Evolutionary conservation across 2,113 vertebrate species (phyloP), one percentile per base, ranked within the genome.

Genomic region (Cheilinus undulatus): DNA sequence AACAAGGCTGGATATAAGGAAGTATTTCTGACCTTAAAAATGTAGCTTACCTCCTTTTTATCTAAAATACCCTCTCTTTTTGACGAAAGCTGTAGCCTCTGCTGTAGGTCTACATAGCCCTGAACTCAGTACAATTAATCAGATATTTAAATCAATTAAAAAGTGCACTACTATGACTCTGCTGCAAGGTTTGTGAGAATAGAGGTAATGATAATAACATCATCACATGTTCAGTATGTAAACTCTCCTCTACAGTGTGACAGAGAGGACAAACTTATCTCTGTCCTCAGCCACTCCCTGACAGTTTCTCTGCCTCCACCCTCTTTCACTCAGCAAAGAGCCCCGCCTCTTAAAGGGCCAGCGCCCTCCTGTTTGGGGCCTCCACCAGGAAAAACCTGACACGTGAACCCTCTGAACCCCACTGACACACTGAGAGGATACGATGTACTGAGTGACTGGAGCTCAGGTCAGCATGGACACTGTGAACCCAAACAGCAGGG

Each of bases 281-380:
- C 54, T 15, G 52, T 45, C 58, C 50, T 10, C 32, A 26, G 20
- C 76, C 80, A 61, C 76, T 71, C 86, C 67, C 73, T 60, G 53
- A 48, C 48, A 38, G 40, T 22, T 46, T 56, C 46, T 4, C 52
- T 22, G 42, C 70, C 62, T 36, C 69, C 70, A 58, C 27, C 50
- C 13, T n/a, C 13, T 30, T 24, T 49, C 65, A 53, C 69, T n/a
- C 48, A 34, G 52, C 20, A 24, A 22, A 42, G 52, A 13, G 60
- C 51, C 2, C 64, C 50, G 24, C 72, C 81, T 75, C 81, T 86
- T 82, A 88, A 88, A 86, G 84, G 71, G 81, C 43, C 81, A 69
- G 19, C 26, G 23, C 9, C 46, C 54, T 13, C 15, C 59, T 22
- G 3, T 20, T 34, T 40, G 45, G 26, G 7, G 11, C 19, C 48